A percentile compares a stretch with the other conserved stretches of the same genome.
Conservation (phyloP, 2,888 invertebrate species). For the Micropterix aruncella region DNA sequence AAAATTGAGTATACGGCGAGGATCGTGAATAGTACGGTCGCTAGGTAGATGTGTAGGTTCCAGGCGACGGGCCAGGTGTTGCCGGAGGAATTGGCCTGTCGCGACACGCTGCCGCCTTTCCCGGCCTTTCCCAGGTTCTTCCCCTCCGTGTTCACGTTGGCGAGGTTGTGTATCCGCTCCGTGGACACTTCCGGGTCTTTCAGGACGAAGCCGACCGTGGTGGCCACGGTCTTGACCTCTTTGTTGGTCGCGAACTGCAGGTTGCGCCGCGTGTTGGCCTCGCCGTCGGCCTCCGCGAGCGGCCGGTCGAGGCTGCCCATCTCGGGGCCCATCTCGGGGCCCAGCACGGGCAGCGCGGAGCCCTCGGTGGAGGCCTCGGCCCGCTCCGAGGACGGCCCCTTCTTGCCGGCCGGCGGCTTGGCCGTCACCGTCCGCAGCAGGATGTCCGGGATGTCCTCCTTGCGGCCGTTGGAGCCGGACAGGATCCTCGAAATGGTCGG, state of each 20-base stretch:
- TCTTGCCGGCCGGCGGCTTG: conserved; percentile 26
- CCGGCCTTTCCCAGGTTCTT: conserved; percentile 27
- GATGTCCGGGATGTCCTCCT: conserved; percentile 69
- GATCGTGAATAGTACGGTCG: conserved; percentile 72
- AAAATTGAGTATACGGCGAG: conserved; percentile 75
- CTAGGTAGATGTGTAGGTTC: conserved; percentile 83
- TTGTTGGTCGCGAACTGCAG: conserved; percentile 33
- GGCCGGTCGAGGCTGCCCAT: conserved; percentile 35
- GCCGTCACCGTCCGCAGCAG: conserved; percentile 54
- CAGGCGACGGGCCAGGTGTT: conserved; percentile 74
- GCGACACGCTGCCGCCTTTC: conserved; percentile 23
- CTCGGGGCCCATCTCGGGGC: conserved; percentile 38
- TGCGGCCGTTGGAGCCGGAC: conserved; percentile 73
- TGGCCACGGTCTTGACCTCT: conserved; percentile 16
- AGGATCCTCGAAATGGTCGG: conserved; percentile 76
- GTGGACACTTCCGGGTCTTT: conserved; percentile 38
- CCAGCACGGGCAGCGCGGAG: conserved; percentile 31
- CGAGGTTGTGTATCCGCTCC: conserved; percentile 41
- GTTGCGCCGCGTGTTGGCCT: conserved; percentile 36
- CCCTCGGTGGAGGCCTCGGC: conserved; percentile 36
- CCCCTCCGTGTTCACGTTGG: conserved; percentile 41
- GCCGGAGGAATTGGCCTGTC: conserved; percentile 26
- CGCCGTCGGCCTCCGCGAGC: conserved; percentile 32
- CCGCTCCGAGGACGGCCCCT: conserved; percentile 21
- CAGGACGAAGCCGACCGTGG: conserved; percentile 32